Conservation (phyloP, 2,888 invertebrate genomes). For the Incurvaria masculella region DNA sequence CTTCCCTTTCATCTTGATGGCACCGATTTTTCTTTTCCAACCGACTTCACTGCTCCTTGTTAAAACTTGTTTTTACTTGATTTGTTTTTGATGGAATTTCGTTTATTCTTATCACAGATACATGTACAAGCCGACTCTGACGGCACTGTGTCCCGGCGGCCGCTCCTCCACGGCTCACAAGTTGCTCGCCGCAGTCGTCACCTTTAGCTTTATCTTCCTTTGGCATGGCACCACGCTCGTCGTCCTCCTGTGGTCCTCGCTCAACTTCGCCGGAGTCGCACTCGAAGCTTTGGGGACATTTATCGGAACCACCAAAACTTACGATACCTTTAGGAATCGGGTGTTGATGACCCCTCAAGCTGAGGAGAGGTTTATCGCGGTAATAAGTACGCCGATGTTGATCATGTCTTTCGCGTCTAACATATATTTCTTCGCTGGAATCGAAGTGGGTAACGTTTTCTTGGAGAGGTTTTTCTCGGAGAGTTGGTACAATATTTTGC, state of each 20-base stretch:
- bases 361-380: constrained; percentile 63
- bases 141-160: constrained; percentile 25
- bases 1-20: constrained; percentile 4
- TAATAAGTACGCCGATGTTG: constrained; percentile 70
- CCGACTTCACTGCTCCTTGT: too few relatives aligned
- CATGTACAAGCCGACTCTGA: constrained; percentile 71
- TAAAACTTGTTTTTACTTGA: too few relatives aligned
- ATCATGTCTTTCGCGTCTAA: constrained; percentile 80
- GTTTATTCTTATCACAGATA: constrained; percentile 60
- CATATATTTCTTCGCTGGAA: constrained; percentile 82
- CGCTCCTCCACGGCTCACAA: constrained; percentile 48
- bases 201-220: constrained; percentile 80
- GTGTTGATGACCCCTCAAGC: constrained; percentile 36
- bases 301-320: constrained; percentile 41
- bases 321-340: constrained; percentile 37
- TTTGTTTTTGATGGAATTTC: too few relatives aligned
- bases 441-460: constrained; percentile 69
- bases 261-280: constrained; percentile 80
- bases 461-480: constrained; percentile 54
- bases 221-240: constrained; percentile 86
- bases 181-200: constrained; percentile 67
- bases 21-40: too few relatives aligned
- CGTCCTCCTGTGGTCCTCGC: constrained; percentile 79
- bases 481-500: constrained; percentile 29
- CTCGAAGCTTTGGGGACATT: constrained; percentile 64